phyloP scores from a whole-genome alignment of 1,140 invertebrate species.

The Psix sp. region DNA sequence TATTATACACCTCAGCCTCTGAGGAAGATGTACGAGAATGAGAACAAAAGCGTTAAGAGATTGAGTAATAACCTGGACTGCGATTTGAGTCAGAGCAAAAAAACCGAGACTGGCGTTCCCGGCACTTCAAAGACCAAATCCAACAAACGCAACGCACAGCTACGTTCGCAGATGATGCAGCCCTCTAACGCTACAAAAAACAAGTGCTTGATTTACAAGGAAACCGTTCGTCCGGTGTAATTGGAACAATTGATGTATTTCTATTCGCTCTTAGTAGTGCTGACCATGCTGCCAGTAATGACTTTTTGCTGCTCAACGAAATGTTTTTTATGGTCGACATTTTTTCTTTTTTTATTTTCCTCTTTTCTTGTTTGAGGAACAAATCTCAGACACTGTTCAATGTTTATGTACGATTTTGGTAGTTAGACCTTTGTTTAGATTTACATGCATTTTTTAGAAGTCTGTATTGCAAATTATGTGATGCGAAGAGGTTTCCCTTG shows the following conservation, averaged over 20 bases:
- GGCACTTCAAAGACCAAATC: constrained; percentile 62
- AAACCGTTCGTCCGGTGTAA: constrained; percentile 29
- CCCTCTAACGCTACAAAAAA: constrained; percentile 27
- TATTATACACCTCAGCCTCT: constrained; percentile 69
- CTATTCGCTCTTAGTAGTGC: too few species aligned
- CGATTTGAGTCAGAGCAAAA: constrained; percentile 43
- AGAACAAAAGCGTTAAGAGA: constrained; percentile 52
- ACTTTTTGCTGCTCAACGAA: too few species aligned
- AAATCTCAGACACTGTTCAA: too few species aligned
- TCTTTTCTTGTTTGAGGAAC: too few species aligned
- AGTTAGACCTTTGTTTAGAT: too few species aligned
- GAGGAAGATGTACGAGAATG: constrained; percentile 67
- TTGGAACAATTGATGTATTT: too few species aligned
- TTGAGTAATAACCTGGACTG: constrained; percentile 38
- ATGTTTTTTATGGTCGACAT: too few species aligned
- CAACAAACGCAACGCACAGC: constrained; percentile 62
- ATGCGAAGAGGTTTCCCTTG: too few species aligned
- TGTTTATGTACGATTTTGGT: background rate
- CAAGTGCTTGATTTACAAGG: constrained; percentile 53
- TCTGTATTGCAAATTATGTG: too few species aligned
- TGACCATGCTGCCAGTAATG: too few species aligned
- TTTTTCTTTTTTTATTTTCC: too few species aligned
- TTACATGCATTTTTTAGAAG: too few species aligned
- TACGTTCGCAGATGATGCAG: constrained; percentile 27
- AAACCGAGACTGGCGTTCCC: constrained; percentile 45